Evolutionary conservation across 2,113 vertebrate genomes (phyloP), one percentile per base, ranked within the genome.

Genomic region (Dascyllus trimaculatus): DNA sequence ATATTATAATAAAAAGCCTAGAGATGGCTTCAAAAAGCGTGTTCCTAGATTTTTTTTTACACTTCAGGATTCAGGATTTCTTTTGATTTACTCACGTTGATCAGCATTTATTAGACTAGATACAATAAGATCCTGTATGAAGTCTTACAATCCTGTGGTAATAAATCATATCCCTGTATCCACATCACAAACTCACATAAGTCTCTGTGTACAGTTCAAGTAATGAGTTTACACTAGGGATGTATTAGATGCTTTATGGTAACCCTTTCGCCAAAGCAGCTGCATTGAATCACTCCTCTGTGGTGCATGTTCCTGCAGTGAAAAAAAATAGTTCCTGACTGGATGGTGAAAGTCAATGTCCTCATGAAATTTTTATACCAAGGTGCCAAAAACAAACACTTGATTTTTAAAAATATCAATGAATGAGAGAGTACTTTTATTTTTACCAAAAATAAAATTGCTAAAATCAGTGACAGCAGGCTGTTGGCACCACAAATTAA

Each of bases 211-310:
- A 11, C 11, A 40, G 14, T 15, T 15, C 1, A 51, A 48, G 58
- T 15, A 48, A 17, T 48, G 58, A 38, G 48, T 49, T 45, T 5
- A 35, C 32, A 40, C 10, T 5, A 32, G n/a, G 29, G 7, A 21
- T 63, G 63, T 49, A 43, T 65, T 35, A 53, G 7, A 56, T 49
- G 35, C 59, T 80, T 52, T 24, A 65, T 59, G 24, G 32, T 60
- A 54, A 53, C 38, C 52, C 13, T 80, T 71, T 25, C 25, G 4
- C 24, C 18, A 72, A 25, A 53, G 9, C 38, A 38, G 38, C 46
- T 29, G 24, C 17, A 15, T 24, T 24, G 19, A 32, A 60, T 53
- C 32, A 43, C 76, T 51, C 5, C 51, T 51, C 26, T 57, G 58
- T 48, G 40, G 17, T 2, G 1, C 17, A 3, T 40, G 58, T 61